phyloP scores from a whole-genome alignment of 2,113 vertebrate genomes.

The Parus major region DNA sequence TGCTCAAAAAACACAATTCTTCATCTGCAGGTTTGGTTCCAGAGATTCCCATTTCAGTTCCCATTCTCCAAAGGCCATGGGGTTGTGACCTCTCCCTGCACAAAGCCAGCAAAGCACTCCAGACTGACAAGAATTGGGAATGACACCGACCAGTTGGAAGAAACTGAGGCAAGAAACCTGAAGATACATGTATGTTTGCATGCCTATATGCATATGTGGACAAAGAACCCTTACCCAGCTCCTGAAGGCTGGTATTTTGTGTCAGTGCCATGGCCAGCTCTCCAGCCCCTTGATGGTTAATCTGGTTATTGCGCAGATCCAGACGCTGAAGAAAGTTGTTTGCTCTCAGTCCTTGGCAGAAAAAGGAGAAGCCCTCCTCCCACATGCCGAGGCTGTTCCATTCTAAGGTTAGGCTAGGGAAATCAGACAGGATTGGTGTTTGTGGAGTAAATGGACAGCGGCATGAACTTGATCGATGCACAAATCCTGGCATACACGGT shows the following conservation, averaged over 20 bases:
- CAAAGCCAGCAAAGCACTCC: not conserved
- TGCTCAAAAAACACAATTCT: not conserved
- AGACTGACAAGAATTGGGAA: not conserved
- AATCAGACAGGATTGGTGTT: not conserved
- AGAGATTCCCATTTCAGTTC: not conserved
- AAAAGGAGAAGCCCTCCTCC: constrained; percentile 87
- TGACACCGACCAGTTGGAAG: not conserved
- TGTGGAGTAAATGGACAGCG: accelerated
- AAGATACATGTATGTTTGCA: accelerated
- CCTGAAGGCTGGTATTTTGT: constrained; percentile 79
- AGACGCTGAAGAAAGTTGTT: constrained; percentile 78
- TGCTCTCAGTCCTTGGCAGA: constrained; percentile 85
- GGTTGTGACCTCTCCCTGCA: not conserved
- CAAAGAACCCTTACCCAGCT: constrained; percentile 81
- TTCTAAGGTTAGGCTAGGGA: constrained; percentile 86
- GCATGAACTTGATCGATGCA: not conserved
- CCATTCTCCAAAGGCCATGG: not conserved
- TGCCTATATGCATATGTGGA: accelerated
- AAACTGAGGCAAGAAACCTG: not conserved
- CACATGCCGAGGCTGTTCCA: constrained; percentile 91
- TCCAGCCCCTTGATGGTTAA: constrained; percentile 87
- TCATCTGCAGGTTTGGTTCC: not conserved
- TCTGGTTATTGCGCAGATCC: constrained; percentile 96
- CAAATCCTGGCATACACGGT: accelerated
- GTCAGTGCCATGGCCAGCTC: constrained; percentile 84